These are phyloP conservation scores for Brevimyrus niger DNA, from an alignment of 2,113 vertebrate species.

Conservation along the genomic window DNA sequence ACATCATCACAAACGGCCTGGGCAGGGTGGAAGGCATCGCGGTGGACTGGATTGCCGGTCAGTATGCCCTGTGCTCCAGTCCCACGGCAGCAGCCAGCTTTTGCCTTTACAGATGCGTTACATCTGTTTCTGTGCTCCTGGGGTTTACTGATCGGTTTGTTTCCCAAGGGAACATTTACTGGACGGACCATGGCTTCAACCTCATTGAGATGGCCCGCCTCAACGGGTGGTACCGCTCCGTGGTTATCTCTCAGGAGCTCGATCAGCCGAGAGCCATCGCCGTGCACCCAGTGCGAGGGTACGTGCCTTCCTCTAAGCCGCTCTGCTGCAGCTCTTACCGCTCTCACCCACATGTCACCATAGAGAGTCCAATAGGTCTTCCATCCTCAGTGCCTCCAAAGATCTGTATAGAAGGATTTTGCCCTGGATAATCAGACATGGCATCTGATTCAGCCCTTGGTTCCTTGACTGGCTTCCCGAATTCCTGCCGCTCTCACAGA, in stretches of 20 bases:
- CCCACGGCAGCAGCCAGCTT: background rate
- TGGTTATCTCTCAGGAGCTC: conserved; percentile 86
- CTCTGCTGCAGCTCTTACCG: background rate
- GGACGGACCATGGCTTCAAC: conserved; percentile 96
- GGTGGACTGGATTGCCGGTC: conserved; percentile 96
- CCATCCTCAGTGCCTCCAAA: background rate
- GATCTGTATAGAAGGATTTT: background rate
- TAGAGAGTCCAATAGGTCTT: background rate
- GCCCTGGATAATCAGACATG: background rate
- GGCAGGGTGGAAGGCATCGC: conserved; percentile 95
- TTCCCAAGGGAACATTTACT: conserved; percentile 87
- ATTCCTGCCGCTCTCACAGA: background rate
- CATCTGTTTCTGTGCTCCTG: background rate
- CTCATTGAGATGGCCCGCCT: conserved; percentile 91
- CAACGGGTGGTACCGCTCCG: conserved; percentile 86
- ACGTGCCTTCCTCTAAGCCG: conserved; percentile 20
- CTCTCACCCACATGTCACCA: background rate
- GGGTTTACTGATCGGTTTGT: background rate
- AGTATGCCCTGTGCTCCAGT: conserved; percentile 21
- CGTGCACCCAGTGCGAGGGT: conserved; percentile 86
- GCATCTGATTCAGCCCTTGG: background rate
- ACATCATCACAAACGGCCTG: conserved; percentile 86
- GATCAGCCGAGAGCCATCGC: conserved; percentile 91
- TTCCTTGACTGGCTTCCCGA: background rate
- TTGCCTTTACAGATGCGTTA: background rate